phyloP scores from a whole-genome alignment of 1,140 invertebrate genomes.

The Pentalonia nigronervosa region DNA sequence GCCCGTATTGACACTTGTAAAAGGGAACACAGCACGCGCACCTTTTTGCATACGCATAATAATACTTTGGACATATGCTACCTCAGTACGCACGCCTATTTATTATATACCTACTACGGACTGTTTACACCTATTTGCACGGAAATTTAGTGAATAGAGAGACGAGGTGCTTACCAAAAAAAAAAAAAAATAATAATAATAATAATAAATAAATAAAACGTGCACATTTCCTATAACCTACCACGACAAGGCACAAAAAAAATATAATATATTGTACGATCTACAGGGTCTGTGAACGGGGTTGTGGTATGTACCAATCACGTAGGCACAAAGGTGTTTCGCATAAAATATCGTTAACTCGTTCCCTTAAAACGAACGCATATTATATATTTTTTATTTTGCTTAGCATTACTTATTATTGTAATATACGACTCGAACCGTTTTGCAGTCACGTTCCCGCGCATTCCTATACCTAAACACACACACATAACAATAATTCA shows the following conservation, averaged over 20 bases:
- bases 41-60: neutral
- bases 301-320: neutral
- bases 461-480: neutral
- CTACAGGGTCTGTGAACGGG: neutral
- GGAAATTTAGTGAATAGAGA: neutral
- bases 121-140: neutral
- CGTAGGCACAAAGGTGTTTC: neutral
- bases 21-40: neutral
- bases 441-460: neutral
- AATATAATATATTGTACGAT: neutral
- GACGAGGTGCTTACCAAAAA: neutral
- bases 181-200: neutral
- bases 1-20: neutral
- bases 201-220: too few relatives aligned
- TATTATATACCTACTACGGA: neutral
- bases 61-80: neutral
- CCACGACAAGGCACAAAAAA: neutral
- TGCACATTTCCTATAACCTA: neutral
- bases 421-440: neutral
- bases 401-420: neutral
- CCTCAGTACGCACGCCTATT: neutral
- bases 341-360: conserved; percentile 2
- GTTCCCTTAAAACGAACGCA: neutral
- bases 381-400: neutral
- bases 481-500: neutral